These are phyloP conservation scores for Oscheius sp. DNA, from an alignment of 2,888 invertebrate genomes.

Conservation along the genomic window DNA sequence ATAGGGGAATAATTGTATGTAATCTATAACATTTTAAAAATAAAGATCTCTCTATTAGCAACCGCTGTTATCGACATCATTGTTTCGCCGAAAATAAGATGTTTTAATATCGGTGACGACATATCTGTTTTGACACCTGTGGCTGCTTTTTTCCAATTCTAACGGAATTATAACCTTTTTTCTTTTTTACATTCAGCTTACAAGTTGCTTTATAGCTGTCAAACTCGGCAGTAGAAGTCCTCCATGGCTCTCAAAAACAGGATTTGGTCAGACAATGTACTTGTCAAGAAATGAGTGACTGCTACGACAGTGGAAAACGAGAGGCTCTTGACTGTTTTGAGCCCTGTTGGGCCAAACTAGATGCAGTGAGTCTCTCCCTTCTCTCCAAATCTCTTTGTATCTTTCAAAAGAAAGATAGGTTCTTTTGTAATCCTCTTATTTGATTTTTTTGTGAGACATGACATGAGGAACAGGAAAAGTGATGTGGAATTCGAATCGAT, in stretches of 20 bases:
- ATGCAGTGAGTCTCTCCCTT: slow-evolving; percentile 20
- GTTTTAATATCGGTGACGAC: too few relatives aligned
- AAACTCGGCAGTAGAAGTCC: slow-evolving; percentile 43
- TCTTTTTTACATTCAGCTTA: not conserved
- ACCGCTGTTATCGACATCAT: too few relatives aligned
- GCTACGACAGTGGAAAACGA: slow-evolving; percentile 50
- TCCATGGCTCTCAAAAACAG: slow-evolving; percentile 42
- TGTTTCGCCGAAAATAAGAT: not conserved
- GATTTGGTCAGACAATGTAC: slow-evolving; percentile 57
- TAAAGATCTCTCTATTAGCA: too few relatives aligned
- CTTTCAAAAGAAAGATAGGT: too few relatives aligned
- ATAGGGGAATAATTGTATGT: too few relatives aligned
- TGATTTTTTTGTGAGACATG: too few relatives aligned
- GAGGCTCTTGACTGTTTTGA: slow-evolving; percentile 59
- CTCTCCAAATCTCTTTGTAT: too few relatives aligned
- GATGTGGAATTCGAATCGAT: not conserved
- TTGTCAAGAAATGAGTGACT: slow-evolving; percentile 57
- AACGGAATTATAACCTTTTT: not conserved
- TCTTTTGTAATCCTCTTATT: too few relatives aligned
- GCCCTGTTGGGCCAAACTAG: slow-evolving; percentile 48
- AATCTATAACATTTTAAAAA: too few relatives aligned
- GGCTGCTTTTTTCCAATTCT: not conserved
- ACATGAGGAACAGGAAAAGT: too few relatives aligned
- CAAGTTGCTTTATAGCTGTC: slow-evolving; percentile 35
- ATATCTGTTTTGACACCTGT: too few relatives aligned